Evolutionary conservation across 2,797 vertebrate genomes (phyloP), one percentile per base, ranked within the genome.

Genomic region (Scarus forsteni): DNA sequence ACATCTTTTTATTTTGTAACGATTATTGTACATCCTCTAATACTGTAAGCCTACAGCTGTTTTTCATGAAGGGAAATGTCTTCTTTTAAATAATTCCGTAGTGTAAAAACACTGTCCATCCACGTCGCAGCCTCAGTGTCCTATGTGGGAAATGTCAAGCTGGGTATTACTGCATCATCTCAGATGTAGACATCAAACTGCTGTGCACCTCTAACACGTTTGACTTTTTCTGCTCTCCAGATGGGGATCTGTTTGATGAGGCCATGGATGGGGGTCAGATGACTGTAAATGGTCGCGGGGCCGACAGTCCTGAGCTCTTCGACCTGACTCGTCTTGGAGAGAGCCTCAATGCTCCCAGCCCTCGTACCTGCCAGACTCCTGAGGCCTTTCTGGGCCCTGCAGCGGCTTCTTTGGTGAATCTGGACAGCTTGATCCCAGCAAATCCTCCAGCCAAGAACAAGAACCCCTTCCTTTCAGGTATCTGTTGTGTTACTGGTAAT

Each of bases 301-400:
- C 81, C 0, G 93, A 87, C 77, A 96, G 94, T 54, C 90, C 93
- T 13, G 96, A 96, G 51, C 64, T 89, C 45, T 96, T 97, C 8
- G 95, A 97, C 80, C 78, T 99, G 66, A 69, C 92, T 0, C 65
- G 66, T 40, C 90, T 98, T 8, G 93, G 92, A 12, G 95, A 97
- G 18, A 93, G 92, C 46, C 90, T 98, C 57, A 84, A 84, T 0
- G 94, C 92, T 34, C 68, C 92, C 0, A 73, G 87, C 52, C 75
- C 91, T 60, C 94, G 92, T 52, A 84, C 87, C 54, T 94, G 94
- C 83, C 89, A 86, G 54, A 97, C 96, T 46, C 97, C 97, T 0
- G 96, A 99, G 85, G 86, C 95, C 5, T 99, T 99, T 90, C 93
- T 99, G 39, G 97, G 93, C 43, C 96, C 97, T 1, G 92, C 94